phyloP scores from a whole-genome alignment of 2,797 vertebrate genomes.

The Periparus ater region DNA sequence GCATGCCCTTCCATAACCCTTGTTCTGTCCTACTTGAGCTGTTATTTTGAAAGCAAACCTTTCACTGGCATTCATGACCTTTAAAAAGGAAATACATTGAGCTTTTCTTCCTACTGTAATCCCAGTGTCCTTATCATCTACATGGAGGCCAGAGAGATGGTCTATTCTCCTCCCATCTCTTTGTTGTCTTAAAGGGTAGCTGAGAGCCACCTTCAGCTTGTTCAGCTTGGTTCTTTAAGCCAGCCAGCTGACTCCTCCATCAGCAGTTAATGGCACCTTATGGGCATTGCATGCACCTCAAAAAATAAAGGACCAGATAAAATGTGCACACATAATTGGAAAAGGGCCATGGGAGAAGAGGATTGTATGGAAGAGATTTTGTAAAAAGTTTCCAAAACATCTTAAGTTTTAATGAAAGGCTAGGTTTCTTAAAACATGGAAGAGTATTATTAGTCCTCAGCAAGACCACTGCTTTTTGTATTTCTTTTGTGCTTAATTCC shows the following conservation, averaged over 20 bases:
- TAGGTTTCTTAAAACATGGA: background rate
- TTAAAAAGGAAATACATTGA: constrained; percentile 39
- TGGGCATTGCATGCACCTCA: rapidly evolving
- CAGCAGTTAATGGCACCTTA: background rate
- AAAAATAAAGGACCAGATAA: background rate
- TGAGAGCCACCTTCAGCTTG: background rate
- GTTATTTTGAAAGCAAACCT: constrained; percentile 33
- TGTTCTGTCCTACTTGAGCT: background rate
- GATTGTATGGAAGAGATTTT: background rate
- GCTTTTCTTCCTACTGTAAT: constrained; percentile 44
- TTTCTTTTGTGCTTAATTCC: background rate
- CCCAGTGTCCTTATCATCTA: background rate
- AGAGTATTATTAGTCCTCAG: background rate
- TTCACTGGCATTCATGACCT: constrained; percentile 6
- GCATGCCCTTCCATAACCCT: constrained; percentile 18
- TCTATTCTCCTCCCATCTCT: background rate
- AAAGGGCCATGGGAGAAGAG: background rate
- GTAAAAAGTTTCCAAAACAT: background rate
- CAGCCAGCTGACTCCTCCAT: background rate
- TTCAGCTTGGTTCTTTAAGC: background rate
- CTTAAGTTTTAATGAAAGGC: background rate
- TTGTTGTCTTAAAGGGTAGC: background rate
- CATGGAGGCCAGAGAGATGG: background rate
- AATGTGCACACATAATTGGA: background rate
- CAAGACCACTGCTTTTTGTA: background rate